Evolutionary conservation across 1,140 invertebrate genomes (phyloP).

Genomic region (Coelopa frigida): DNA sequence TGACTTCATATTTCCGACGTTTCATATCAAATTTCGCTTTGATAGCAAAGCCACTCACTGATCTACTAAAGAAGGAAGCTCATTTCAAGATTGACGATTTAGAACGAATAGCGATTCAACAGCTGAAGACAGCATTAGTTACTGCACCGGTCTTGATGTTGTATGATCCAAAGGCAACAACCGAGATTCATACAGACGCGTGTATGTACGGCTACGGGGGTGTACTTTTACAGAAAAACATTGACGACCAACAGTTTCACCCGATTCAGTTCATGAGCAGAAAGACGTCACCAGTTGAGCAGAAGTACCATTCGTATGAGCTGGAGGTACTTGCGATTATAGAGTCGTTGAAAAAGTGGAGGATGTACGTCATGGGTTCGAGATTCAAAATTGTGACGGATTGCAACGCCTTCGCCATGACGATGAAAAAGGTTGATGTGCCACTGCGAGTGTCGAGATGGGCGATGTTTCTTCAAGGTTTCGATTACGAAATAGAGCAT

Average conservation of each 20-base stretch:
- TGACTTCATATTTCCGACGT: conserved; percentile 35
- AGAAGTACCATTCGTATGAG: conserved; percentile 26
- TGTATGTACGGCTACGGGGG: conserved; percentile 19
- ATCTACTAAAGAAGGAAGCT: conserved; percentile 11
- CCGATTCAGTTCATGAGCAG: conserved; percentile 17
- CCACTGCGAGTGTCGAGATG: conserved; percentile 15
- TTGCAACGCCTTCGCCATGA: conserved; percentile 30
- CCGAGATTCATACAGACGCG: conserved; percentile 27
- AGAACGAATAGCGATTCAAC: conserved; percentile 6
- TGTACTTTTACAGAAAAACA: conserved; percentile 20
- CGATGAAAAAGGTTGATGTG: conserved; percentile 19
- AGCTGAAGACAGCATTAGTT: conserved; percentile 10
- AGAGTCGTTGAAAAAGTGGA: conserved; percentile 19
- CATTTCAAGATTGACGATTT: conserved; percentile 5
- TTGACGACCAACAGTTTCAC: conserved; percentile 11
- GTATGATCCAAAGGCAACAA: conserved; percentile 13
- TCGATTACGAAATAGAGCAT: conserved; percentile 22
- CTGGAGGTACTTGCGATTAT: conserved; percentile 24
- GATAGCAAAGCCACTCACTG: conserved; percentile 22
- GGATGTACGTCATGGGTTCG: conserved; percentile 12
- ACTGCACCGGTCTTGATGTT: conserved; percentile 14
- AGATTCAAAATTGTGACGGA: conserved; percentile 16
- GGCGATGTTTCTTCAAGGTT: conserved; percentile 23
- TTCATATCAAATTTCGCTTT: conserved; percentile 25
- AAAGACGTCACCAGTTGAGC: conserved; percentile 26